These are phyloP conservation scores for Melanotaenia pygmaea DNA, from an alignment of 2,797 vertebrate genomes.

Conservation along the genomic window DNA sequence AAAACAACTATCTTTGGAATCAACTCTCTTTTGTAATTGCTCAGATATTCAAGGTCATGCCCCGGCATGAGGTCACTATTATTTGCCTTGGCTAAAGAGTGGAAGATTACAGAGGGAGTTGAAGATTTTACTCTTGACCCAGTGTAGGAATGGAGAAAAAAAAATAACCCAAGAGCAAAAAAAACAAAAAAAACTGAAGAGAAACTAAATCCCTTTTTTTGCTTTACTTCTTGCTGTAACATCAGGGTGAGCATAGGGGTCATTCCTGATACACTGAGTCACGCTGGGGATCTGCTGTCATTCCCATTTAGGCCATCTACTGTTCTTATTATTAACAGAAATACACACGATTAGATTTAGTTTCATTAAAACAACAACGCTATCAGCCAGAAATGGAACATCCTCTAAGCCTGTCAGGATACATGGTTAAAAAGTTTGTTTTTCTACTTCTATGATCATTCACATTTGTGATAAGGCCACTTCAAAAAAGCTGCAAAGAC, in stretches of 20 bases:
- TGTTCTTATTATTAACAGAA: conserved; percentile 24
- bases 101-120: conserved; percentile 58
- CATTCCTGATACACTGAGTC: conserved; percentile 47
- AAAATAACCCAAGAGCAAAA: conserved; percentile 41
- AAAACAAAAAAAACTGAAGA: conserved; percentile 20
- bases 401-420: conserved; percentile 6
- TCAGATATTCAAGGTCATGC: conserved; percentile 48
- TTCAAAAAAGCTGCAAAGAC: conserved; percentile 9
- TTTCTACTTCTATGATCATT: conserved; percentile 19
- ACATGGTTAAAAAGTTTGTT: conserved; percentile 10
- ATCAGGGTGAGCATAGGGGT: conserved; percentile 38
- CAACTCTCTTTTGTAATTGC: conserved; percentile 47
- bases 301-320: conserved; percentile 22
- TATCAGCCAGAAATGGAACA: conserved; percentile 18
- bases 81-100: conserved; percentile 66
- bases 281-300: conserved; percentile 9
- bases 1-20: conserved; percentile 50
- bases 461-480: conserved; percentile 6
- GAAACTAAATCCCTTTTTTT: conserved; percentile 41
- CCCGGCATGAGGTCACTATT: conserved; percentile 62
- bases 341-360: conserved; percentile 21
- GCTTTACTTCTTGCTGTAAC: conserved; percentile 32
- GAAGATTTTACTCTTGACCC: conserved; percentile 56
- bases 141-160: conserved; percentile 30
- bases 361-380: conserved; percentile 31